Evolutionary conservation across 2,888 invertebrate species (phyloP), one percentile per base, ranked within the genome.

Genomic region (Zonitis immaculata): DNA sequence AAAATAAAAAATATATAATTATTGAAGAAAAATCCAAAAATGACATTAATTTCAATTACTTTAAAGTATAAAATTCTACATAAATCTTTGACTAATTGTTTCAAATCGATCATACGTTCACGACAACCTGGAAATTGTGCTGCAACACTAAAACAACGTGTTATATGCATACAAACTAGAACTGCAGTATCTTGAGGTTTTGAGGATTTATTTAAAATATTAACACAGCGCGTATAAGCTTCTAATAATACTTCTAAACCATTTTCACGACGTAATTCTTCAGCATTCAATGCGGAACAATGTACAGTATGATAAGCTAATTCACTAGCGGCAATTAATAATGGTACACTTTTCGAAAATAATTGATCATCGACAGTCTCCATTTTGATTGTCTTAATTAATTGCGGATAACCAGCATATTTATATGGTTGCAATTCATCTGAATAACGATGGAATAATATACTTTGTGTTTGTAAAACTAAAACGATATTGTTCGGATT

Each of bases 381-480:
- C 73, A 96, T 77, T 60, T 88, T 85, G 60, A 99, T 95, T 2
- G 98, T 98, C 76, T 94, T 91, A 47, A 99, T 91, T 18, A 99
- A 80, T 78, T 95, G 95, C 0, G 95, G 95, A 79, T 99, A 99
- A 9, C 99, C 99, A 52, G 99, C 95, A 78, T 99, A 99, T 75
- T 99, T 99, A 79, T 97, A 99, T 0, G 96, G 96, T 49, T 90
- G 84, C 32, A 99, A 78, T 56, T 91, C 94, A 67, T 91, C 86
- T 3, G 88, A 85, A 77, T 95, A 95, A 66, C 96, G 82, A 71
- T 89, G 86, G 76, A 97, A 98, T 11, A 97, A 81, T 70, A 97
- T 97, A 66, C 94, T 95, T 77, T 97, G 97, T 0, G 96, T 91
- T 69, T 88, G 84, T 47, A 98, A 77, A 63, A 98, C 91, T 49